phyloP scores from a whole-genome alignment of 2,113 vertebrate genomes.

The Oceanites oceanicus region DNA sequence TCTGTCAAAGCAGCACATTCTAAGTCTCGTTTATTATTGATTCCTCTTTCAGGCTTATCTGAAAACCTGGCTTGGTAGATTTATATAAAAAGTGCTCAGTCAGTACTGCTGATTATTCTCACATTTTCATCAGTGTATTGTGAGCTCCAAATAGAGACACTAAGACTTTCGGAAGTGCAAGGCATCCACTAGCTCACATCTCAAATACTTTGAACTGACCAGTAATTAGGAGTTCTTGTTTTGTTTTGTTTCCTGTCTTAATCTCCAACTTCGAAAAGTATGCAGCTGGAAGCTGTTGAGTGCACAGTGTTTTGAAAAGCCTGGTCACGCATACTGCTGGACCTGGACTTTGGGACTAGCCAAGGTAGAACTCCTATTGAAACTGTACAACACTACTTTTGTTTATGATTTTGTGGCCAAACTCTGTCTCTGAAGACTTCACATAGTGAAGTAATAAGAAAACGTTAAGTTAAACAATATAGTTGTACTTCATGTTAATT shows the following conservation, averaged over 20 bases:
- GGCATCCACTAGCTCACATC: background rate
- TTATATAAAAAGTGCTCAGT: background rate
- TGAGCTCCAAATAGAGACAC: background rate
- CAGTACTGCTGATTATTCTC: background rate
- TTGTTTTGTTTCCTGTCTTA: background rate
- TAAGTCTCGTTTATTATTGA: slow-evolving; percentile 8
- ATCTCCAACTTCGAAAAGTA: background rate
- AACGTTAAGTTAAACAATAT: background rate
- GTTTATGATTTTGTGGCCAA: background rate
- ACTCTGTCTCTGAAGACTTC: background rate
- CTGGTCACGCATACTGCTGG: background rate
- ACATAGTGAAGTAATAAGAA: background rate
- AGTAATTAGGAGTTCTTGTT: background rate
- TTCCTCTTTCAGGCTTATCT: slow-evolving; percentile 7
- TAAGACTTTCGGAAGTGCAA: background rate
- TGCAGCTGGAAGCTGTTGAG: background rate
- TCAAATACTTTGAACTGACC: background rate
- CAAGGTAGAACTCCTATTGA: background rate
- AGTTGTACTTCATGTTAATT: background rate
- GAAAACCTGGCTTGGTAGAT: background rate
- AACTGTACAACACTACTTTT: background rate
- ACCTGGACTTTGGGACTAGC: background rate
- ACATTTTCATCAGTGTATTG: background rate
- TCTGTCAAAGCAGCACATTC: background rate
- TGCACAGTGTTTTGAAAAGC: background rate